Evolutionary conservation across 2,888 invertebrate genomes (phyloP).

Genomic region (Conchocele bisecta): DNA sequence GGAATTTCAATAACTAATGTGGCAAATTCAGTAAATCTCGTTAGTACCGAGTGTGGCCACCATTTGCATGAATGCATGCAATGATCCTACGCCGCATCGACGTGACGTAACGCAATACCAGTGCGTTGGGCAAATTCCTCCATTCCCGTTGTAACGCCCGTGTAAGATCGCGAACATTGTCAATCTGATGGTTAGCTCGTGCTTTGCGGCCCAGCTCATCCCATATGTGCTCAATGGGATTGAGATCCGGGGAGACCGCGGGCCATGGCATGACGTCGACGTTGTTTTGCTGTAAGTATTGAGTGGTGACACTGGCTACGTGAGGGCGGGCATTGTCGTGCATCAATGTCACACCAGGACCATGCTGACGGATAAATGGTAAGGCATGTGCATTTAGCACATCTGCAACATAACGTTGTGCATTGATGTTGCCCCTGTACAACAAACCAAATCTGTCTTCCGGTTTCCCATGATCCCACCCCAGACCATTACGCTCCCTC

Average conservation of each 20-base stretch:
- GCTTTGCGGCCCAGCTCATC: slow-evolving; percentile 4
- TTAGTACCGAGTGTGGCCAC: not conserved
- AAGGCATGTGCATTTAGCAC: slow-evolving; percentile 7
- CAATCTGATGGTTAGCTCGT: too few relatives aligned
- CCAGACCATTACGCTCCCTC: slow-evolving; percentile 14
- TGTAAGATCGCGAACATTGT: slow-evolving; percentile 7
- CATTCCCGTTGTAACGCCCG: slow-evolving; percentile 1
- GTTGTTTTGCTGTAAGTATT: too few relatives aligned
- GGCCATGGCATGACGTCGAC: slow-evolving; percentile 2
- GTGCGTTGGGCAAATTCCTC: too few relatives aligned
- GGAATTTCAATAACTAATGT: too few relatives aligned
- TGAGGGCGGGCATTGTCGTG: not conserved
- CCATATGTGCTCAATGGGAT: slow-evolving; percentile 5
- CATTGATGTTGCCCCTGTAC: not conserved
- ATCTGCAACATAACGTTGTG: slow-evolving; percentile 1
- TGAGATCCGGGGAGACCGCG: slow-evolving; percentile 1
- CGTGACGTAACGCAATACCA: too few relatives aligned
- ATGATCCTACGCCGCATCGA: slow-evolving; percentile 9
- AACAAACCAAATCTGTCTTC: slow-evolving; percentile 5
- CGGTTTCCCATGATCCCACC: slow-evolving; percentile 13
- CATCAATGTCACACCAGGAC: slow-evolving; percentile 4
- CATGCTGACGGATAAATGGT: slow-evolving; percentile 1
- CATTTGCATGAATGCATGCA: slow-evolving; percentile 5
- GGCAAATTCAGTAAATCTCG: too few relatives aligned
- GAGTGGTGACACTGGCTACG: too few relatives aligned